These are phyloP conservation scores for Aphaenogaster floridana DNA, from an alignment of 1,140 invertebrate species.

Conservation along the genomic window DNA sequence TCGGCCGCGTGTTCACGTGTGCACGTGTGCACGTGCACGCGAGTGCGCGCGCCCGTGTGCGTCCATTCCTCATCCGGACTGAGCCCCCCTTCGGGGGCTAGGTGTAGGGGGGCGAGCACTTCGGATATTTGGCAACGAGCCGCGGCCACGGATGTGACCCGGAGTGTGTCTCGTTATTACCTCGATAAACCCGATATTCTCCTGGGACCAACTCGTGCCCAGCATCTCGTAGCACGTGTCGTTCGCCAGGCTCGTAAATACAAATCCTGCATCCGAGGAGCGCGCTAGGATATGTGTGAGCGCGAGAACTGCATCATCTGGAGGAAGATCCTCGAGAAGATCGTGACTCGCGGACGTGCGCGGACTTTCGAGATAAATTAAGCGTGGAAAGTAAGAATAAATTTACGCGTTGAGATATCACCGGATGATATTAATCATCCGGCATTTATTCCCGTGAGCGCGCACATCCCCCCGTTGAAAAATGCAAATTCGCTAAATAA, in stretches of 20 bases:
- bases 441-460: neutral
- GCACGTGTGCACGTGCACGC: neutral
- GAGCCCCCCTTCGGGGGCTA: neutral
- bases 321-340: neutral
- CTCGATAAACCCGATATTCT: conserved; percentile 49
- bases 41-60: neutral
- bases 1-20: neutral
- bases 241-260: conserved; percentile 5
- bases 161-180: conserved; percentile 42
- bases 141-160: conserved; percentile 40
- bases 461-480: neutral
- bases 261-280: neutral
- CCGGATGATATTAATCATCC: conserved; percentile 15
- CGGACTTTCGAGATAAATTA: neutral
- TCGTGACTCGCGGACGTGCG: neutral
- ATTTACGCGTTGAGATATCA: neutral
- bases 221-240: neutral
- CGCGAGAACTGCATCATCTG: neutral
- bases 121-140: conserved; percentile 68
- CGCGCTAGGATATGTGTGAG: neutral
- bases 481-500: conserved; percentile 22
- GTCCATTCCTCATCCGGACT: conserved; percentile 36
- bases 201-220: conserved; percentile 30
- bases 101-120: conserved; percentile 58
- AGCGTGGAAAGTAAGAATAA: neutral